Percentiles rank a stretch among this genome's conserved stretches.
Conservation (phyloP, 2,888 invertebrate genomes). For the Cosmorhoe ocellata region DNA sequence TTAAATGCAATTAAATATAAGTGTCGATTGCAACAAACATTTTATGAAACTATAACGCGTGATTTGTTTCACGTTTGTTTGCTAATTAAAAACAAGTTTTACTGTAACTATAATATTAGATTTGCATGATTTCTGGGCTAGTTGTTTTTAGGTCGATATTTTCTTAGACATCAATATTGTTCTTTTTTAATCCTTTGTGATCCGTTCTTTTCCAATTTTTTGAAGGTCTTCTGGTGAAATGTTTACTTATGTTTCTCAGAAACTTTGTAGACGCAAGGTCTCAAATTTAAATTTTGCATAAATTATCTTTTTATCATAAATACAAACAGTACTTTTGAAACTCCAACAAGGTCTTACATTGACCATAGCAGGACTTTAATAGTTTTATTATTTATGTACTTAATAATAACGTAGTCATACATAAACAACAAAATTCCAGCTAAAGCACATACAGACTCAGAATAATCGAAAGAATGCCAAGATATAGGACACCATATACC, state of each 20-base stretch:
- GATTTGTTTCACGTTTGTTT: conserved; percentile 42
- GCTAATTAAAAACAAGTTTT: conserved; percentile 30
- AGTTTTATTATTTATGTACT: too few relatives aligned
- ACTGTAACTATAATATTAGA: neutral
- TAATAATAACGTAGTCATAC: too few relatives aligned
- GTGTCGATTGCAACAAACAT: conserved; percentile 49
- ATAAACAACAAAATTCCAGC: too few relatives aligned
- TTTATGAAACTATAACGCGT: conserved; percentile 46
- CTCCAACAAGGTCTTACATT: too few relatives aligned
- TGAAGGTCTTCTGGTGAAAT: too few relatives aligned
- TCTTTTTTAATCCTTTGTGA: neutral
- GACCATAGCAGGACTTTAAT: too few relatives aligned
- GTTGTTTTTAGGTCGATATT: conserved; percentile 2
- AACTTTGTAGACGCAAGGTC: too few relatives aligned
- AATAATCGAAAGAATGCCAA: conserved; percentile 4
- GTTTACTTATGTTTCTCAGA: too few relatives aligned
- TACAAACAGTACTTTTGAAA: too few relatives aligned
- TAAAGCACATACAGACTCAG: neutral
- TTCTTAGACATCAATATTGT: conserved; percentile 2
- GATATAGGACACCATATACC: neutral
- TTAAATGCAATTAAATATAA: conserved; percentile 50
- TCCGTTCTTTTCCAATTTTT: neutral
- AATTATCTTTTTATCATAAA: too few relatives aligned
- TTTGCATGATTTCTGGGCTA: conserved; percentile 6
- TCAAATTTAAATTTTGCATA: too few relatives aligned